A percentile compares a stretch with the other conserved stretches of the same genome.
Evolutionary conservation across 2,113 vertebrate species (phyloP).

Genomic region (Cochlearius cochlearius): DNA sequence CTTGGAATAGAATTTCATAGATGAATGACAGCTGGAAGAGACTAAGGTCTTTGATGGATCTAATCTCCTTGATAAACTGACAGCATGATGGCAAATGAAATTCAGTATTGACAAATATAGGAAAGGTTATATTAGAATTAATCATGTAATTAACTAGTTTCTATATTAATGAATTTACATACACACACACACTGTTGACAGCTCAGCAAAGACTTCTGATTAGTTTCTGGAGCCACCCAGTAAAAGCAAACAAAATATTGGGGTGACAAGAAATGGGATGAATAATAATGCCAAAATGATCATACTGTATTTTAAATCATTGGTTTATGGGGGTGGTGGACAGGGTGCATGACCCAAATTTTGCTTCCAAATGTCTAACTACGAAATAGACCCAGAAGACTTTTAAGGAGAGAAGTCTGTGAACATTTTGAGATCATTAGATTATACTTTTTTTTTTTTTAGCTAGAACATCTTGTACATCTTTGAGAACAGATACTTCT

Average conservation of each 20-base stretch:
- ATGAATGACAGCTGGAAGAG: neutral
- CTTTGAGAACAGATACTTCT: neutral
- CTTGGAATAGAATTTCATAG: neutral
- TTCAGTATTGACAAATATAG: neutral
- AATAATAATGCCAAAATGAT: neutral
- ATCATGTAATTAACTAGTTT: neutral
- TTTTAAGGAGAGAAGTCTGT: neutral
- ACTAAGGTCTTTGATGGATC: neutral
- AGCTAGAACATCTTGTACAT: neutral
- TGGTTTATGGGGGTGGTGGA: neutral
- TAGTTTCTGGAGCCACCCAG: neutral
- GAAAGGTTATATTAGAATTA: neutral
- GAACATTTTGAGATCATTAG: neutral
- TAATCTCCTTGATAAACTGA: neutral
- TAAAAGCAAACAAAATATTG: neutral
- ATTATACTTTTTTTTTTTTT: neutral
- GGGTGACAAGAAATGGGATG: neutral
- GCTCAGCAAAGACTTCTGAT: neutral
- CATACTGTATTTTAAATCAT: neutral
- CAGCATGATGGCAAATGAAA: neutral
- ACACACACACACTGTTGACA: neutral
- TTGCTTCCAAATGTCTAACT: neutral
- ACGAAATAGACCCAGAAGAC: neutral
- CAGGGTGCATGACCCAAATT: neutral
- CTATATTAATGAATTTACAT: neutral